Evolutionary conservation across 2,888 invertebrate genomes (phyloP), one percentile per base, ranked within the genome.

Genomic region (Epistrophe eligans): DNA sequence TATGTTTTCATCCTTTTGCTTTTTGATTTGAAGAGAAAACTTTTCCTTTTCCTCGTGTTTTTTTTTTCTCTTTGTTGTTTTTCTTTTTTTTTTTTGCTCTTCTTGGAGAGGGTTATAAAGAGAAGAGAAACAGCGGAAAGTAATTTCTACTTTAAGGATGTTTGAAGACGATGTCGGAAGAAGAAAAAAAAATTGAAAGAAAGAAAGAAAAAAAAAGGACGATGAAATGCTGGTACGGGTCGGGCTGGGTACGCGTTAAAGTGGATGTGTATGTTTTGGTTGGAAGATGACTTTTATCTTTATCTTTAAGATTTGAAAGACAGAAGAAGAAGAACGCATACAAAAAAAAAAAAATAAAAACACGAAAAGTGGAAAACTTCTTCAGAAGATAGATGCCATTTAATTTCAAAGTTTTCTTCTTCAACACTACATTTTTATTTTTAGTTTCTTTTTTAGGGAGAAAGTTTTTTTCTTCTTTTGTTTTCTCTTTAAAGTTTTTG

Each of bases 21-120:
- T 77, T 76, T 84, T 72, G 76, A 84, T 80, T 84, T 72, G 80
- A 80, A 80, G 72, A 60, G 76, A 80, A 80, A 84, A 84, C 58
- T 77, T 80, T 77, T 80, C 57, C 70, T 74, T 70, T 70, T 52
- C 40, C 24, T 52, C 24, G 13, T 62, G n/a, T 35, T 52, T 13
- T 35, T 72, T 55, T 72, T 32, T 28, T 40, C 19, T 17, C 48
- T 28, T 43, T 24, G 40, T 43, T 38, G 2, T 9, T 13, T 24
- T 32, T 32, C 15, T 8, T 62, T 40, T 9, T 13, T 24, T 32
- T 32, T 24, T 8, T 62, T 24, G 11, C 10, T 43, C 13, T 5
- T 24, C 5, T 35, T 38, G 55, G 2, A 17, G 35, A 43, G 35
- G 35, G 45, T 55, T n/a, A 24, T 24, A 60, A 28, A 50, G n/a